Evolutionary conservation across 2,113 vertebrate genomes (phyloP).

Genomic region (Pleuronectes platessa): DNA sequence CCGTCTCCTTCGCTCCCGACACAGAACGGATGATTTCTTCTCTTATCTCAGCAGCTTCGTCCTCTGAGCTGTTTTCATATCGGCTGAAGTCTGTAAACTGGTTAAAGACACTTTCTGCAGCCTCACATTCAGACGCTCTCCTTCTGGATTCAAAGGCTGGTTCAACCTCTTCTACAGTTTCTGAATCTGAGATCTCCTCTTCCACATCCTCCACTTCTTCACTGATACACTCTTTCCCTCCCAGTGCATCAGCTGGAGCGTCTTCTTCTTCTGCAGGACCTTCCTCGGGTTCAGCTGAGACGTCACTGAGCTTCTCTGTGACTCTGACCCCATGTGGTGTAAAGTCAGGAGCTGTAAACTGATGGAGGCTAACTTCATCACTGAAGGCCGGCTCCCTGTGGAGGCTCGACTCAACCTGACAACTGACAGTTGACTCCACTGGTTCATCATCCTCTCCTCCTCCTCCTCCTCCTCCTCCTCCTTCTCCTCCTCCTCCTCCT

Average conservation of each 20-base stretch:
- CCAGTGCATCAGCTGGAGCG: constrained; percentile 5
- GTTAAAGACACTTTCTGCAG: constrained; percentile 9
- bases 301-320: neutral
- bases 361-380: neutral
- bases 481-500: neutral
- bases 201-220: constrained; percentile 8
- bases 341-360: neutral
- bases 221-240: neutral
- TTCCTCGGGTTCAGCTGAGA: constrained; percentile 26
- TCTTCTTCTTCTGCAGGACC: constrained; percentile 25
- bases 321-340: neutral
- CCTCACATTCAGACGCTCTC: constrained; percentile 46
- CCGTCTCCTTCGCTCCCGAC: neutral
- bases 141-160: constrained; percentile 44
- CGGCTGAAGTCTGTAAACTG: neutral
- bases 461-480: constrained; percentile 12
- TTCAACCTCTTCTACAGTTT: constrained; percentile 50
- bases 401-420: constrained; percentile 37
- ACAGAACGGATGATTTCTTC: neutral
- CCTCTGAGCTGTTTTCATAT: constrained; percentile 17
- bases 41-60: constrained; percentile 1
- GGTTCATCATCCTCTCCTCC: constrained; percentile 12
- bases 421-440: constrained; percentile 19
- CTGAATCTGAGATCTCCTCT: constrained; percentile 38
- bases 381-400: neutral